phyloP scores from a whole-genome alignment of 2,888 invertebrate species.

The Epirrita christyi region DNA sequence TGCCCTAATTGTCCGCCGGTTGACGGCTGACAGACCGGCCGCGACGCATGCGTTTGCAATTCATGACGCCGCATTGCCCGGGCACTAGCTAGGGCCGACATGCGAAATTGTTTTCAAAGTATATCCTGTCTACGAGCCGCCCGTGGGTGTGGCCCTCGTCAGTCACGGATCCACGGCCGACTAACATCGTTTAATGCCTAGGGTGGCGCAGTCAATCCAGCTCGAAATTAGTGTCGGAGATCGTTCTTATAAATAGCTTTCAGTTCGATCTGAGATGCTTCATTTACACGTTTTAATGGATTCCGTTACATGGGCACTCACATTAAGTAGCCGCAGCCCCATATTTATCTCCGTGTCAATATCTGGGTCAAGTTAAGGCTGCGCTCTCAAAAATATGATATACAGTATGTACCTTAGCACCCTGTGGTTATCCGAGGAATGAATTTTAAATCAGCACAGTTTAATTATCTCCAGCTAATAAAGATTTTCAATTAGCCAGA shows the following conservation, averaged over 20 bases:
- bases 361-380: slow-evolving; percentile 64
- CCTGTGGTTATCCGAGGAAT: slow-evolving; percentile 55
- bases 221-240: slow-evolving; percentile 44
- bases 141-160: slow-evolving; percentile 60
- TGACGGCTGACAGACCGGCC: slow-evolving; percentile 64
- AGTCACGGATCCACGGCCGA: slow-evolving; percentile 62
- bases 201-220: slow-evolving; percentile 40
- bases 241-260: slow-evolving; percentile 42
- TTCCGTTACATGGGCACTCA: slow-evolving; percentile 53
- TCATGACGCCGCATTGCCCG: slow-evolving; percentile 60
- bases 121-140: slow-evolving; percentile 66
- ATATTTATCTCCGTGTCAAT: slow-evolving; percentile 52
- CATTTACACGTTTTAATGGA: slow-evolving; percentile 52
- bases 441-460: slow-evolving; percentile 53
- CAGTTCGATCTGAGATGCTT: slow-evolving; percentile 32
- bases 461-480: slow-evolving; percentile 58
- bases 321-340: slow-evolving; percentile 43
- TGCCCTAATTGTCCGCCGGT: slow-evolving; percentile 75
- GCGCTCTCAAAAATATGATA: slow-evolving; percentile 49
- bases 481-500: slow-evolving; percentile 59
- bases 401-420: slow-evolving; percentile 56
- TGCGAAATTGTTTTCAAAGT: slow-evolving; percentile 75
- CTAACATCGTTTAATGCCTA: slow-evolving; percentile 62
- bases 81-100: slow-evolving; percentile 53
- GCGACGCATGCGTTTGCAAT: slow-evolving; percentile 69